Evolutionary conservation across 2,113 vertebrate genomes (phyloP), one percentile per base, ranked within the genome.

Genomic region (Symphodus melops): DNA sequence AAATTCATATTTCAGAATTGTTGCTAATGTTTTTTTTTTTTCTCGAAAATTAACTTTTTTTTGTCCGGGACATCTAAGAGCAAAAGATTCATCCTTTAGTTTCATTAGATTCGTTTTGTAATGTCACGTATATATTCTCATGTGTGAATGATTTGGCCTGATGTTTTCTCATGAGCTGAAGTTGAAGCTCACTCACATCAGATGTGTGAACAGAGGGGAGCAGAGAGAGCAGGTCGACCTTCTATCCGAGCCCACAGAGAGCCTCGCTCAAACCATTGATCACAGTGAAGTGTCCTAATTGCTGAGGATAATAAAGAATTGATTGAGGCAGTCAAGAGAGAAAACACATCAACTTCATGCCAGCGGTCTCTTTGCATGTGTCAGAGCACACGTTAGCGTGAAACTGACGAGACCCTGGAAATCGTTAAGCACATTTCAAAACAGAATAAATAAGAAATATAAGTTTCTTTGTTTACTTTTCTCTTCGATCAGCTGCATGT

Each of bases 231-330:
- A 71, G 60, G 9, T 12, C 36, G 39, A 52, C 58, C 57, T 51
- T 53, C n/a, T 33, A 54, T 19, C 67, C 65, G 76, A 78, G 63
- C 53, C 61, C 65, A 79, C 52, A 44, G 28, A 56, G 60, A 64
- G 56, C 36, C 75, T 82, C 68, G 81, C 77, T 87, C 79, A 65
- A 74, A 53, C 70, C 75, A 89, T 89, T 83, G 86, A 91, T 92
- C 88, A 68, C 5, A 46, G 42, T 20, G n/a, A 70, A 77, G 71
- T 36, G 19, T 68, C 41, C 67, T 90, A 85, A 89, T 90, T 89
- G 85, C 65, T 68, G 73, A 77, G 68, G 82, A 87, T 92, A 93
- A 92, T 91, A 91, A 88, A 82, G 69, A 75, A 92, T 91, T 81
- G 91, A 93, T 84, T 82, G 71, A 90, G 62, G 83, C 88, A 79